These are phyloP conservation scores for Dryobates pubescens DNA, from an alignment of 2,797 vertebrate species.

Conservation along the genomic window DNA sequence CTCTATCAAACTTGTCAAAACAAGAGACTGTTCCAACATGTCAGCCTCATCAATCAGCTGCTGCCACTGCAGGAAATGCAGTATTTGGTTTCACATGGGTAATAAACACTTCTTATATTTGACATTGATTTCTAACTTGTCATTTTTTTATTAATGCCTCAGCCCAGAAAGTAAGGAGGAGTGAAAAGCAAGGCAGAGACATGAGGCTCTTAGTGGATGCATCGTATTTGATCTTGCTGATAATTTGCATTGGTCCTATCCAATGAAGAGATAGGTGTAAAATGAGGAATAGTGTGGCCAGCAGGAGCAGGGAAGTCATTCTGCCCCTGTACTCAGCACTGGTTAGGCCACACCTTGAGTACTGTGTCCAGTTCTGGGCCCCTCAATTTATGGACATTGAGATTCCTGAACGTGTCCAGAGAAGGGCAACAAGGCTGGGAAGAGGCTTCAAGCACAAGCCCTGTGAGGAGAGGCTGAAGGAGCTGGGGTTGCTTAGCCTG, in stretches of 20 bases:
- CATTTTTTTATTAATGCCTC: neutral
- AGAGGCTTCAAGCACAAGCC: too few species aligned
- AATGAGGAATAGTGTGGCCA: too few species aligned
- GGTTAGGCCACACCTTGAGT: too few species aligned
- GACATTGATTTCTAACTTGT: conserved; percentile 4
- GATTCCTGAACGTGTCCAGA: too few species aligned
- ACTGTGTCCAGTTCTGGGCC: too few species aligned
- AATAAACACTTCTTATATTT: conserved; percentile 40
- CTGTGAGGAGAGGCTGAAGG: too few species aligned
- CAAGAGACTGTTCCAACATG: neutral
- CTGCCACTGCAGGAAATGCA: conserved; percentile 14
- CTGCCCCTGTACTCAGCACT: too few species aligned
- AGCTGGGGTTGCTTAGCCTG: too few species aligned
- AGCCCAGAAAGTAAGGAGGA: neutral
- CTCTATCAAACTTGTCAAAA: conserved; percentile 46
- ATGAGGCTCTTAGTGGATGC: neutral
- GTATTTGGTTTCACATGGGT: neutral
- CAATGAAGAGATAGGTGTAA: too few species aligned
- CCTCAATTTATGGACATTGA: too few species aligned
- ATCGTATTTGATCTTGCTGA: neutral
- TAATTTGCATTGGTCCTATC: neutral
- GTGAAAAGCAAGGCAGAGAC: neutral
- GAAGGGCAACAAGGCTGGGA: too few species aligned
- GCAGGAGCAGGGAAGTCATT: too few species aligned
- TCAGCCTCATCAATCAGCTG: conserved; percentile 42